A percentile compares a stretch with the other conserved stretches of the same genome.
Conservation (phyloP, 2,113 vertebrate species). For the Microtus montanus region DNA sequence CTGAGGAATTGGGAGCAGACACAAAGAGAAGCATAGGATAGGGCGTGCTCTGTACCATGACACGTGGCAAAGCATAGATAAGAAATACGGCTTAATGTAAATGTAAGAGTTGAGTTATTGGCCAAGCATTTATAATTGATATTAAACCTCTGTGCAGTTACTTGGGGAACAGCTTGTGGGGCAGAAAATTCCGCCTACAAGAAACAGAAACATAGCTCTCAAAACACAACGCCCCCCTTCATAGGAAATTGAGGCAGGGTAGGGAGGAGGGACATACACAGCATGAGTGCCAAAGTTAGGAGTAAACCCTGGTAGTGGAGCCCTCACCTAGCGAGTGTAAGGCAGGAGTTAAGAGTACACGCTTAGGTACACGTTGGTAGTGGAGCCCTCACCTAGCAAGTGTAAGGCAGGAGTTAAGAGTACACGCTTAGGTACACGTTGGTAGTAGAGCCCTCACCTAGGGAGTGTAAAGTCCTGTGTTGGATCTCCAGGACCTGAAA, state of each 20-base stretch:
- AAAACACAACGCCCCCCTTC: not conserved
- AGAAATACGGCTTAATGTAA: not conserved
- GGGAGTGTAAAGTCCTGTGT: not conserved
- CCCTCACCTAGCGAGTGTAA: no score
- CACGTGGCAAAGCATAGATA: not conserved
- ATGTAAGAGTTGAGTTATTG: not conserved
- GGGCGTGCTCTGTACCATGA: not conserved
- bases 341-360: no score
- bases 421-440: no score
- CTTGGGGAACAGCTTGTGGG: not conserved
- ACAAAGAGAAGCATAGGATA: not conserved
- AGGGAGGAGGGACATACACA: not conserved
- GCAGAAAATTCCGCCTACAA: not conserved
- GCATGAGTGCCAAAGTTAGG: not conserved
- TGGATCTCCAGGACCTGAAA: no score
- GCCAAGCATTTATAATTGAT: not conserved
- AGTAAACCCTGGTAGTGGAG: not conserved
- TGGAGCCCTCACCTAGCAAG: not conserved
- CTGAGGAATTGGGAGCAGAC: not conserved
- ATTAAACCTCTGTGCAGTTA: not conserved
- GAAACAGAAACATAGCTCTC: conserved; percentile 6
- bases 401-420: not conserved
- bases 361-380: no score
- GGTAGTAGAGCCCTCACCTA: not conserved
- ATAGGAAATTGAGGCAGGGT: not conserved